These are phyloP conservation scores for Ochlodes sylvanus DNA, from an alignment of 2,888 invertebrate genomes.

Conservation along the genomic window DNA sequence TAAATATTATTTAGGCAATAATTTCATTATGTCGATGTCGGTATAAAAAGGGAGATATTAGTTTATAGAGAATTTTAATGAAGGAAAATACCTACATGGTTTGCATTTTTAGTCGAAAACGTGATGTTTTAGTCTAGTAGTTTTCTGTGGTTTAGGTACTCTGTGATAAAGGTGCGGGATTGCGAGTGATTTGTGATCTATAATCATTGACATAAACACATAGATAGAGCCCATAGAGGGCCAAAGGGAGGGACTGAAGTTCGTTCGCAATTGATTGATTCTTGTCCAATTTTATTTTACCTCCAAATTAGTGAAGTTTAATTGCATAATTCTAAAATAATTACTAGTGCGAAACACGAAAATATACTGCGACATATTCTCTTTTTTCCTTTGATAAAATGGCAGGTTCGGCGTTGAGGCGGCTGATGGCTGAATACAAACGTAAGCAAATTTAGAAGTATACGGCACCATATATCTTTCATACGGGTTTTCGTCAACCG, in stretches of 20 bases:
- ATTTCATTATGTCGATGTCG: no score
- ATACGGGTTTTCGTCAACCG: neutral
- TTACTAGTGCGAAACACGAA: neutral
- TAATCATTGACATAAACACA: no score
- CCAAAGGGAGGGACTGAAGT: neutral
- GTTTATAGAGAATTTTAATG: no score
- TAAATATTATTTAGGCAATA: no score
- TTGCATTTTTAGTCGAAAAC: no score
- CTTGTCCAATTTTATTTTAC: neutral
- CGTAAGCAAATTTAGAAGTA: constrained; percentile 76
- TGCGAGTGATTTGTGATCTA: no score
- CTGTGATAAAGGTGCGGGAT: no score
- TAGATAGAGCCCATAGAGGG: no score
- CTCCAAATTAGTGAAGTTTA: neutral
- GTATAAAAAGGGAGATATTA: no score
- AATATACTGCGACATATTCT: constrained; percentile 27
- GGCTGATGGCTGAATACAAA: constrained; percentile 95
- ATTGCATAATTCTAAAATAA: neutral
- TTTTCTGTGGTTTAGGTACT: no score
- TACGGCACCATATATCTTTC: neutral
- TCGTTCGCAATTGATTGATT: constrained; percentile 1
- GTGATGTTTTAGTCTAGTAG: no score
- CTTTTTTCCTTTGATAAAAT: constrained; percentile 68
- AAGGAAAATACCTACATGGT: no score
- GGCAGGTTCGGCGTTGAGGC: constrained; percentile 93